Percentiles rank a stretch among this genome's conserved stretches.
phyloP scores from a whole-genome alignment of 1,140 invertebrate genomes.

The Pseudomyrmex concolor region DNA sequence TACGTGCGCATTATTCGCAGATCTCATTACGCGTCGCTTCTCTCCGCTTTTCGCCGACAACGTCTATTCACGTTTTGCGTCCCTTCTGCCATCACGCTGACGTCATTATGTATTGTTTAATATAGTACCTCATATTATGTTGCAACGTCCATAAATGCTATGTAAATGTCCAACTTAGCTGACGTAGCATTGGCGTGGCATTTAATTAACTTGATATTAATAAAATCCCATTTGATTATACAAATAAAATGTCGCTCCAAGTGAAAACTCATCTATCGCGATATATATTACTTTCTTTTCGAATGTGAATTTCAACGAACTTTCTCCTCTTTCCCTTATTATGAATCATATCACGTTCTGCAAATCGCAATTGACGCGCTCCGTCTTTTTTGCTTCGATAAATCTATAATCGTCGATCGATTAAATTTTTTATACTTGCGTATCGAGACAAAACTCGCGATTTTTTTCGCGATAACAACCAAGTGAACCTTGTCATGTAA shows the following conservation, averaged over 20 bases:
- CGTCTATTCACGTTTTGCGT: slow-evolving; percentile 44
- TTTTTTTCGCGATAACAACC: too few species aligned
- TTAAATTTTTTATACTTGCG: neutral
- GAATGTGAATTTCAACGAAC: neutral
- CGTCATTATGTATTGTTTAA: slow-evolving; percentile 52
- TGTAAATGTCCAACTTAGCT: slow-evolving; percentile 39
- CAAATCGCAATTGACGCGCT: neutral
- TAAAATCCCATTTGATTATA: slow-evolving; percentile 53
- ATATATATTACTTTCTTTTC: neutral
- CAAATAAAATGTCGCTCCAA: slow-evolving; percentile 19
- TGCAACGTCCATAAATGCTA: slow-evolving; percentile 39
- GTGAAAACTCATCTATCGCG: neutral
- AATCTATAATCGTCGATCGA: neutral
- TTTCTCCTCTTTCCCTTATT: neutral
- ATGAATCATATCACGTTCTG: neutral
- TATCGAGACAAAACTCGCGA: neutral
- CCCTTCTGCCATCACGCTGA: slow-evolving; percentile 21
- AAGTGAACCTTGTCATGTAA: neutral
- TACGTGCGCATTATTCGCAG: slow-evolving; percentile 37
- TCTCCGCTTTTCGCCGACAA: slow-evolving; percentile 23
- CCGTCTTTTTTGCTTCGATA: neutral
- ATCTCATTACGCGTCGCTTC: slow-evolving; percentile 46
- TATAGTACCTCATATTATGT: slow-evolving; percentile 31
- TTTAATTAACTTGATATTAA: slow-evolving; percentile 56
- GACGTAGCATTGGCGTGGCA: slow-evolving; percentile 10